Evolutionary conservation across 1,140 invertebrate genomes (phyloP), one percentile per base, ranked within the genome.

Genomic region (Elymnias hypermnestra): DNA sequence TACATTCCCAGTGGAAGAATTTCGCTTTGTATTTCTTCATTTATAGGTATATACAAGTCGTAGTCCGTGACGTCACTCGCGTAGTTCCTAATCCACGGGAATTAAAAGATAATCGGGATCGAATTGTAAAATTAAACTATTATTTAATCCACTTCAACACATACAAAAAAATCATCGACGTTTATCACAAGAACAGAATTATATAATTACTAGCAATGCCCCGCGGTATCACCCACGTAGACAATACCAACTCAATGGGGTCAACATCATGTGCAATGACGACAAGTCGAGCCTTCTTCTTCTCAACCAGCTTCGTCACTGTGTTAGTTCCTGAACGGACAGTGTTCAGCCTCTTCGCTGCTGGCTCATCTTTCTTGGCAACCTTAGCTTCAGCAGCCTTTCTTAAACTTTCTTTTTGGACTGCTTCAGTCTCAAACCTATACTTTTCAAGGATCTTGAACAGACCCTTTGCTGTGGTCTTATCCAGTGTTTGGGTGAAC

Each of bases 231-330:
- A n/a, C n/a, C n/a, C n/a, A n/a, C n/a, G n/a, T n/a, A n/a, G n/a
- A n/a, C n/a, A n/a, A n/a, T n/a, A n/a, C n/a, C n/a, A n/a, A n/a
- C 92, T 99, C 98, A 87, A 99, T 92, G 31, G 98, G 98, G 72
- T 99, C 98, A 42, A 99, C 98, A 91, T 99, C 98, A 79, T 99
- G 97, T 33, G 98, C 97, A 72, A 99, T 99, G 49, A 98, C 92
- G 22, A 99, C 98, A 40, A 99, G 88, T 77, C 97, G 94, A 41
- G 98, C 98, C 87, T 98, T 99, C 88, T 99, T 99, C 88, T 98
- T 95, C 85, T 99, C 98, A 12, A 99, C 92, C 37, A 99, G 89
- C 48, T 94, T 95, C 36, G 97, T 98, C 5, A 99, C 97, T 1
- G 94, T 95, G 87, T 99, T 99, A 66, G 95, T 93, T 53, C 98